A percentile compares a stretch with the other conserved stretches of the same genome.
Conservation (phyloP, 2,797 vertebrate genomes). For the Melanotaenia maccullochi region DNA sequence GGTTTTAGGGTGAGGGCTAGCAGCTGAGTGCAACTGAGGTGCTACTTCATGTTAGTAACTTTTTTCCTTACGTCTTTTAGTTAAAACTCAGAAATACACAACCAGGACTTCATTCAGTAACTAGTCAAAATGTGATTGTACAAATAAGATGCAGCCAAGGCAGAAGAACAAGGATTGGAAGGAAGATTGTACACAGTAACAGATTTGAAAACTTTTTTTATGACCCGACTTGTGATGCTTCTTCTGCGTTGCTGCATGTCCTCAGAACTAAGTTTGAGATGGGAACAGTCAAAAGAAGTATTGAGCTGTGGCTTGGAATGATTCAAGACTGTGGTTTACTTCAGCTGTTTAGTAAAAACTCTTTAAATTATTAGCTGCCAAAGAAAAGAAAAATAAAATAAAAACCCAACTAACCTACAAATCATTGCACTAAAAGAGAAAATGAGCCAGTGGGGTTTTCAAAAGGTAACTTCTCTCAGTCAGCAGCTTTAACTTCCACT, state of each 20-base stretch:
- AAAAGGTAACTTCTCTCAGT: constrained; percentile 32
- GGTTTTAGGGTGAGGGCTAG: constrained; percentile 63
- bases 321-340: constrained; percentile 60
- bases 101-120: constrained; percentile 25
- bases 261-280: constrained; percentile 41
- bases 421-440: constrained; percentile 59
- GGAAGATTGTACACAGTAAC: background rate
- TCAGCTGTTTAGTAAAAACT: constrained; percentile 56
- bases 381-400: constrained; percentile 43
- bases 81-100: constrained; percentile 11
- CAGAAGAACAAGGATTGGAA: background rate
- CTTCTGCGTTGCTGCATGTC: constrained; percentile 10
- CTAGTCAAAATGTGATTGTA: constrained; percentile 1
- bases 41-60: constrained; percentile 34
- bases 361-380: constrained; percentile 76
- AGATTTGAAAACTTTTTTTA: constrained; percentile 15
- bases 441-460: constrained; percentile 38
- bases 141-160: background rate
- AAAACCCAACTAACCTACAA: constrained; percentile 47
- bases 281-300: constrained; percentile 31
- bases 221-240: constrained; percentile 27
- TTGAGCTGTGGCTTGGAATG: constrained; percentile 69
- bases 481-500: constrained; percentile 30
- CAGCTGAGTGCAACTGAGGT: constrained; percentile 26
- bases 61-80: constrained; percentile 42